Conservation (phyloP, 2,888 invertebrate species). For the Synanthedon tipuliformis region DNA sequence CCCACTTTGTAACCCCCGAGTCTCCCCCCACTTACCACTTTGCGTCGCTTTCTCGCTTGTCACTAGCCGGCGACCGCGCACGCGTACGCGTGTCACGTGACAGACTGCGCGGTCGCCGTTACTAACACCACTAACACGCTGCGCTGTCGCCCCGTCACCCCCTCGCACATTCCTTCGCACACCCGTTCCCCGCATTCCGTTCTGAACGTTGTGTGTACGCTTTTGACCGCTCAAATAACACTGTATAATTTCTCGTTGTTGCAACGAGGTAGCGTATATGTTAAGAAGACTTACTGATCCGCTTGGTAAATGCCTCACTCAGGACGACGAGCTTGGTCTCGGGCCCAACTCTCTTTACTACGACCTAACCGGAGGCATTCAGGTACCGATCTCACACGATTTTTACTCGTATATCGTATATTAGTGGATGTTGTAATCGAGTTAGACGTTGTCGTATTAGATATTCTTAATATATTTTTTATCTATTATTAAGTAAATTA, state of each 20-base stretch:
- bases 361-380: conserved; percentile 69
- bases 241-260: conserved; percentile 41
- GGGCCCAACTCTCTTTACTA: conserved; percentile 68
- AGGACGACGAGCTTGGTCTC: conserved; percentile 68
- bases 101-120: too few relatives aligned
- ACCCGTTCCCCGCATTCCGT: neutral
- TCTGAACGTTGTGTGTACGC: conserved; percentile 18
- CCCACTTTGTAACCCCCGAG: neutral
- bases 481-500: too few relatives aligned
- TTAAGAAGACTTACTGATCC: conserved; percentile 62
- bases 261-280: conserved; percentile 56
- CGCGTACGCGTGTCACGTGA: too few relatives aligned
- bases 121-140: conserved; percentile 28
- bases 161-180: neutral
- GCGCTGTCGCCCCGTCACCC: conserved; percentile 9
- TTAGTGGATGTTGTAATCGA: neutral
- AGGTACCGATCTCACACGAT: conserved; percentile 41
- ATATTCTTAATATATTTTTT: neutral
- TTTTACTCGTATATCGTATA: neutral
- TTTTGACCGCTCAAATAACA: conserved; percentile 43
- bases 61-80: conserved; percentile 23
- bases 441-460: neutral
- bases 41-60: conserved; percentile 8
- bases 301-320: conserved; percentile 66
- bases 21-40: conserved; percentile 8